These are phyloP conservation scores for Cacatua alba DNA, from an alignment of 2,113 vertebrate genomes.

Conservation along the genomic window DNA sequence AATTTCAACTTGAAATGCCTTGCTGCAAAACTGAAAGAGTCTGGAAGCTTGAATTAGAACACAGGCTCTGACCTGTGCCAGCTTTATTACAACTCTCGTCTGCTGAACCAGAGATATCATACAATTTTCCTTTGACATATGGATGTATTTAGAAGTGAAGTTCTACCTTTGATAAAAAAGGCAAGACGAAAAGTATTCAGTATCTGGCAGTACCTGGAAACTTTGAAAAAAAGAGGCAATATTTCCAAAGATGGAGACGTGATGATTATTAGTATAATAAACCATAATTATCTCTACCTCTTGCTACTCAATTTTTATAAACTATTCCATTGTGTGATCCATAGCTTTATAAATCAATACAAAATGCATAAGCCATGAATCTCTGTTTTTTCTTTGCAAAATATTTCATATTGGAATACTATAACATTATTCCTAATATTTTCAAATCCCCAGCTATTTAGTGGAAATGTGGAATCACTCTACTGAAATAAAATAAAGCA, in stretches of 20 bases:
- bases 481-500: neutral
- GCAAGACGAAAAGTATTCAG: neutral
- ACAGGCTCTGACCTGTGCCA: neutral
- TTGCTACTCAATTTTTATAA: neutral
- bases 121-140: neutral
- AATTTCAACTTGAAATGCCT: conserved; percentile 42
- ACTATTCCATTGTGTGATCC: neutral
- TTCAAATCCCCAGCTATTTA: neutral
- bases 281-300: neutral
- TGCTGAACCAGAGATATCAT: neutral
- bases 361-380: neutral
- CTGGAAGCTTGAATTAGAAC: neutral
- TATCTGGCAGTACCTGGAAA: neutral
- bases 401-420: neutral
- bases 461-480: neutral
- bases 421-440: neutral
- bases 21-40: neutral
- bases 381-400: neutral
- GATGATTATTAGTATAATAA: neutral
- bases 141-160: neutral
- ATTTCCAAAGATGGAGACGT: neutral
- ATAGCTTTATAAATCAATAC: neutral
- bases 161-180: neutral
- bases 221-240: neutral
- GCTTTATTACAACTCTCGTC: neutral